A percentile compares a stretch with the other conserved stretches of the same genome.
Conservation (phyloP, 1,140 invertebrate species). For the Cyclargus thomasi region DNA sequence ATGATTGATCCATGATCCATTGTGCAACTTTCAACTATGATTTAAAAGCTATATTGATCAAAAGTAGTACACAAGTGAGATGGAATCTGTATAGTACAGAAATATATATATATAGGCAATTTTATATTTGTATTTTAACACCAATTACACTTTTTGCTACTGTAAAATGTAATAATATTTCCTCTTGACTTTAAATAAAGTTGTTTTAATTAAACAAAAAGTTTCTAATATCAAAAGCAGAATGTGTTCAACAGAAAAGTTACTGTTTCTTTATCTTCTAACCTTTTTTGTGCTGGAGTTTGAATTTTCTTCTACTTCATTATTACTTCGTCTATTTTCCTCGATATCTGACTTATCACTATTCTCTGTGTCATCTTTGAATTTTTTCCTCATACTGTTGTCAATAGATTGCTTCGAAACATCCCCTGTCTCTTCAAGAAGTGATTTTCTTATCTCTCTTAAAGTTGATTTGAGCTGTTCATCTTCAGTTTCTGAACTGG, state of each 20-base stretch:
- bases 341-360: conserved; percentile 22
- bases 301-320: conserved; percentile 26
- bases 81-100: too few species aligned
- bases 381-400: conserved; percentile 14
- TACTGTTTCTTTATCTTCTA: conserved; percentile 28
- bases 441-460: conserved; percentile 43
- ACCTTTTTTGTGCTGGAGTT: conserved; percentile 33
- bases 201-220: too few species aligned
- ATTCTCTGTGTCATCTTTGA: conserved; percentile 14
- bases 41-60: too few species aligned
- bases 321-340: neutral
- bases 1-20: too few species aligned
- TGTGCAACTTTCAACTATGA: too few species aligned
- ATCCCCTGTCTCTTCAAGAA: conserved; percentile 30
- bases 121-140: too few species aligned
- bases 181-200: too few species aligned
- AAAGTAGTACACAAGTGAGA: too few species aligned
- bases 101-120: too few species aligned
- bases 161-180: too few species aligned
- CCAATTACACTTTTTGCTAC: too few species aligned
- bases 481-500: conserved; percentile 61
- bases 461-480: conserved; percentile 41
- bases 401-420: neutral
- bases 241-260: neutral
- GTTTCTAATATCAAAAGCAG: too few species aligned